phyloP scores from a whole-genome alignment of 1,140 invertebrate species.

The Zophobas morio region DNA sequence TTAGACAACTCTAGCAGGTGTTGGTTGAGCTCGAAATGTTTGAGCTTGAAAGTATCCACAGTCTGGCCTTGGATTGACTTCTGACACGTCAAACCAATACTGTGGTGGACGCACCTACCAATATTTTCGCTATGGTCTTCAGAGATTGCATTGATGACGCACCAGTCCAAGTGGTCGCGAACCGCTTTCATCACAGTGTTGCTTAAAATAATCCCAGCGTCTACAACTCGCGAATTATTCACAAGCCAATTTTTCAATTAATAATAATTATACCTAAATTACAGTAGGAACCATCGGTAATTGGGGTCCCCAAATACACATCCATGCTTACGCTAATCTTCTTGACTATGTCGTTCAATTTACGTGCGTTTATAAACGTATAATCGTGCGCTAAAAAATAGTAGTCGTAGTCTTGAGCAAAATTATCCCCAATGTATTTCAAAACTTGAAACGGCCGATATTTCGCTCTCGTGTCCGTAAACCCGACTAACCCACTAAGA shows the following conservation, averaged over 20 bases:
- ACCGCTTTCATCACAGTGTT: constrained; percentile 83
- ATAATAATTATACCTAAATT: constrained; percentile 71
- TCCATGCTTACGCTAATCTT: constrained; percentile 87
- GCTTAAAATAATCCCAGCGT: constrained; percentile 82
- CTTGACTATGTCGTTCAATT: constrained; percentile 78
- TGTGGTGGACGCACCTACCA: constrained; percentile 84
- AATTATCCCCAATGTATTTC: constrained; percentile 92
- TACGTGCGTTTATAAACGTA: constrained; percentile 83
- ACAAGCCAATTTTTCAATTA: constrained; percentile 17
- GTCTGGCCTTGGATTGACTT: constrained; percentile 67
- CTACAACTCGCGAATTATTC: constrained; percentile 63
- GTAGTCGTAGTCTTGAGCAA: constrained; percentile 90
- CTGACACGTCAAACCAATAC: constrained; percentile 75
- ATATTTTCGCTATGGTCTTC: constrained; percentile 86
- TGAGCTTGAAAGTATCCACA: constrained; percentile 67
- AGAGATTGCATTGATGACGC: constrained; percentile 86
- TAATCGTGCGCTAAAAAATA: constrained; percentile 89
- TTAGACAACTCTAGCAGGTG: constrained; percentile 68
- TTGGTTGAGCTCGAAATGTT: constrained; percentile 70
- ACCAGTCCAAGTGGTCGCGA: constrained; percentile 85
- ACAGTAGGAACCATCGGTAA: constrained; percentile 74
- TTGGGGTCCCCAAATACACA: constrained; percentile 79
- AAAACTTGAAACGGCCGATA: constrained; percentile 87
- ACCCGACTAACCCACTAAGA: constrained; percentile 84
- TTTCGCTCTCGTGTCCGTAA: constrained; percentile 82